Conservation (phyloP, 2,113 vertebrate genomes). For the Gobius niger region DNA sequence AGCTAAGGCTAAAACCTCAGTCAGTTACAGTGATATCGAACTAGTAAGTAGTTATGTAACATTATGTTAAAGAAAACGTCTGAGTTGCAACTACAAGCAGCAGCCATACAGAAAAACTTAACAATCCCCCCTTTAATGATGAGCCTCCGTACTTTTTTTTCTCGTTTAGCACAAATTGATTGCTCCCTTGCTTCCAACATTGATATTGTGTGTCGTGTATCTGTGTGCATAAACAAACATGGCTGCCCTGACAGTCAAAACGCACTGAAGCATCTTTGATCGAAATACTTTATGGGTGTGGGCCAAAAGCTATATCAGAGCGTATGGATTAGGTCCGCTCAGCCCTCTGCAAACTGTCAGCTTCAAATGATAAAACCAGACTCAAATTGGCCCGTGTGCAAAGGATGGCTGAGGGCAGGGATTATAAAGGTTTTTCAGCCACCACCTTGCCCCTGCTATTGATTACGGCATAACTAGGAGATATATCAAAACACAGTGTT, state of each 20-base stretch:
- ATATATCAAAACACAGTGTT: constrained; percentile 75
- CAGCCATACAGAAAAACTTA: background rate
- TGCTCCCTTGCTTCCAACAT: constrained; percentile 50
- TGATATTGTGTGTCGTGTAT: constrained; percentile 49
- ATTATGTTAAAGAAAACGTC: no score
- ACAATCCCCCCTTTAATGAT: constrained; percentile 31
- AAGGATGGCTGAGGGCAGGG: constrained; percentile 72
- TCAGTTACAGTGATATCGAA: no score
- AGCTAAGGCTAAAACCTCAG: no score
- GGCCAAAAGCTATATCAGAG: constrained; percentile 63
- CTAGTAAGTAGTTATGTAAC: no score
- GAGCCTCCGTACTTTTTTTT: constrained; percentile 34
- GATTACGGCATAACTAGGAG: constrained; percentile 72
- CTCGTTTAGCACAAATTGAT: constrained; percentile 53
- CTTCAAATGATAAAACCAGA: constrained; percentile 72
- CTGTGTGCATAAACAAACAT: constrained; percentile 51
- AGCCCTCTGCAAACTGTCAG: constrained; percentile 65
- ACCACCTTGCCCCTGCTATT: constrained; percentile 69
- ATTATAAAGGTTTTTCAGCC: constrained; percentile 74
- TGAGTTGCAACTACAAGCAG: background rate
- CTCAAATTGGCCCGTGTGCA: constrained; percentile 68
- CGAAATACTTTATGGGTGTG: constrained; percentile 61
- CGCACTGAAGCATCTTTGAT: constrained; percentile 56
- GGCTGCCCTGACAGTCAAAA: constrained; percentile 56
- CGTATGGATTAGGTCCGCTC: constrained; percentile 66